Evolutionary conservation across 2,888 invertebrate genomes (phyloP), one percentile per base, ranked within the genome.

Genomic region (Caenorhabditis sp.): DNA sequence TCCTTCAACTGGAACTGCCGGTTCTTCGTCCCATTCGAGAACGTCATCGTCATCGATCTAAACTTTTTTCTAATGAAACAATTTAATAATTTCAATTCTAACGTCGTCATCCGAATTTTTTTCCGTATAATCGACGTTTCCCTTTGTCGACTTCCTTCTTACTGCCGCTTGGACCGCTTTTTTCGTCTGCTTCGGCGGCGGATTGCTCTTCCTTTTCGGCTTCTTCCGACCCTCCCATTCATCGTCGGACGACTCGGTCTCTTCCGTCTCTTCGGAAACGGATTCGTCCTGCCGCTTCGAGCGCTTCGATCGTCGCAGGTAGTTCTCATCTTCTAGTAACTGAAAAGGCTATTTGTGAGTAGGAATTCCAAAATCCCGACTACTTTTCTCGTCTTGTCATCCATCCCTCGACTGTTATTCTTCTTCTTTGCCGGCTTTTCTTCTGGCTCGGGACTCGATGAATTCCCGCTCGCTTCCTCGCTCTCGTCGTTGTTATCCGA

Each of bases 41-140:
- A 84, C 83, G 66, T 86, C 86, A 30, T 83, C 84, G 17, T 80
- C 80, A 50, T 84, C 78, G 3, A 83, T 72, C 80, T 85, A 65
- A 11, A 75, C 65, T 2, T 24, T 35, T 13, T 11, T 9, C 5
- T 48, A 52, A 20, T 0, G 15, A 4, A 39, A 30, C 17, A 9
- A 5, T 45, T n/a, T n/a, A 6, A 13, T 8, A 48, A 32, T 20
- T 53, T 43, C 20, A 17, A 15, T n/a, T 13, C 26, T 56, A 17
- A 79, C 78, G 48, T 82, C 84, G 43, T 83, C 81, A 55, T 84
- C 80, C 0, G 80, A 79, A 30, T 77, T 73, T 32, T 80, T 77
- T 22, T 84, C 84, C 30, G 61, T 75, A 59, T 84, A 83, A 65
- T 79, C 74, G 13, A 84, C 80, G 41, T 72, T 77, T 26, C 68